Evolutionary conservation across 2,113 vertebrate species (phyloP).

Genomic region (Melanostigma gelatinosum): DNA sequence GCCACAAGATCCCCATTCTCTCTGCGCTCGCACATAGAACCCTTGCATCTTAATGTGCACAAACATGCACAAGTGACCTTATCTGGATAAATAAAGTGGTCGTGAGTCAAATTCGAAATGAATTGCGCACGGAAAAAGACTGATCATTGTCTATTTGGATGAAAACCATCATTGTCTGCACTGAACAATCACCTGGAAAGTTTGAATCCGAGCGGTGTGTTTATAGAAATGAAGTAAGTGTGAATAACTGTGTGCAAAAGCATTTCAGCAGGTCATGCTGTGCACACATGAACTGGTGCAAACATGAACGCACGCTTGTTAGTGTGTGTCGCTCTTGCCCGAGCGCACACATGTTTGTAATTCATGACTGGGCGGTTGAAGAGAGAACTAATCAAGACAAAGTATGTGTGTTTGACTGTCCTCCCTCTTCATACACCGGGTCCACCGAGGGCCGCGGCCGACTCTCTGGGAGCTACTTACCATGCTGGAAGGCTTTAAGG

Average conservation of each 20-base stretch:
- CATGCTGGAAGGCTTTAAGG: slow-evolving; percentile 96
- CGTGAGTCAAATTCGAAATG: not conserved
- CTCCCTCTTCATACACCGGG: slow-evolving; percentile 53
- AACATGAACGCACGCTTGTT: slow-evolving; percentile 34
- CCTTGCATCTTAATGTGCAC: slow-evolving; percentile 45
- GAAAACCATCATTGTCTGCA: not conserved
- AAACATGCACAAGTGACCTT: slow-evolving; percentile 36
- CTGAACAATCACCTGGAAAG: slow-evolving; percentile 8
- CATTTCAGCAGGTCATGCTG: slow-evolving; percentile 16
- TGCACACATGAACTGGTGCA: not conserved
- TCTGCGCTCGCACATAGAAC: slow-evolving; percentile 34
- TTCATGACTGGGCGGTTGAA: slow-evolving; percentile 67
- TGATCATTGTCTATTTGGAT: not conserved
- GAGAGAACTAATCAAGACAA: slow-evolving; percentile 79
- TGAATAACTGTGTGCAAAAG: slow-evolving; percentile 10
- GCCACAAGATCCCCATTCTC: slow-evolving; percentile 65
- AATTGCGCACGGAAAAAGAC: not conserved
- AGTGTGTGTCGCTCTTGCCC: slow-evolving; percentile 24
- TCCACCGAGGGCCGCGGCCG: slow-evolving; percentile 37
- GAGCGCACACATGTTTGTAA: slow-evolving; percentile 72
- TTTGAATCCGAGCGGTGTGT: not conserved
- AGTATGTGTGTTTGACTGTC: slow-evolving; percentile 71
- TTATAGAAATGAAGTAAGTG: slow-evolving; percentile 16
- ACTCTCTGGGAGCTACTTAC: slow-evolving; percentile 86
- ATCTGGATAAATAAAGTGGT: slow-evolving; percentile 8